Base-by-base conservation (phyloP, 1,140 invertebrate genomes). In the Radopholus similis region DNA sequence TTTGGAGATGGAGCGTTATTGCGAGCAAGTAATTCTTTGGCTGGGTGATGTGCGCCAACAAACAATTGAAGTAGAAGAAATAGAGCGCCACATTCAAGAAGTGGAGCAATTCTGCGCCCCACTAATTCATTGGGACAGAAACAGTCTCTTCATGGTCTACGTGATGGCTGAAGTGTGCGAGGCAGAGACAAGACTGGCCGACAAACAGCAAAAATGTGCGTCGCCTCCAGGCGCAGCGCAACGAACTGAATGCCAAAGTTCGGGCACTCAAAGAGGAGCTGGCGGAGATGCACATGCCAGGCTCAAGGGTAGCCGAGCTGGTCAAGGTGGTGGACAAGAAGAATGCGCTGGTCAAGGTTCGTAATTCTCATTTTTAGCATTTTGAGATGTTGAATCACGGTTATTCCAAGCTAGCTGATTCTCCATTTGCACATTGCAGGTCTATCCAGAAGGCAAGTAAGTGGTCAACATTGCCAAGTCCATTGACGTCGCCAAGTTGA, bases 291-390 rank as follows among this genome's bases (percentile, higher is more conserved):
- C 96, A 99, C 85, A 96, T 99, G 82, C 96, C 98, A 85, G 96
- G 96, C 9, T 97, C 93, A 11, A 98, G 99, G 85, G 96, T 99
- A 4, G 96, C 96, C 11, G 96, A 99, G 86, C 95, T 99, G 32
- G 93, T 97, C 0, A 98, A 99, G 83, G 93, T 93, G 0, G 99
- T 99, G 95, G 95, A 99, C 82, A 99, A 99, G 83, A 98, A 99
- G 84, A 99, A 99, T 85, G 95, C 99, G 2, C 85, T 99, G 0
- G 96, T 99, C 0, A 99, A 99, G 86, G 87, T 87, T 71, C 57
- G 35, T 28, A 42, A 13, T 11, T n/a, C n/a, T n/a, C n/a, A n/a
- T n/a, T n/a, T n/a, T n/a, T n/a, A n/a, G n/a, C n/a, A n/a, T 58
- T 34, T 58, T 38, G 21, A 30, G 30, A 47, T 8, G 23, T n/a